phyloP scores from a whole-genome alignment of 2,888 invertebrate genomes.

The Tortricodes alternella region DNA sequence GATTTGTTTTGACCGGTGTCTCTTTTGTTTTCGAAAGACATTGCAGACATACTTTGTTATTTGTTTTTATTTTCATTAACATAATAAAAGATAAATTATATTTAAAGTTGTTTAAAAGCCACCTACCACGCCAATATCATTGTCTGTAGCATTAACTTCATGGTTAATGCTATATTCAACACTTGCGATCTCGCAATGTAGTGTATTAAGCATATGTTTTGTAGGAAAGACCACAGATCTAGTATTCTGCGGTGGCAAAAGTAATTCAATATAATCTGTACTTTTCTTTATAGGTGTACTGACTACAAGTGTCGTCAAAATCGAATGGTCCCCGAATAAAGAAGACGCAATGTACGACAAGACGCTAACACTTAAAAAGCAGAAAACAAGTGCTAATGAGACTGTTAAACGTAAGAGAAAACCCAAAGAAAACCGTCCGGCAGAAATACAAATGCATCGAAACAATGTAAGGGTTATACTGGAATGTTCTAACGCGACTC shows the following conservation, averaged over 20 bases:
- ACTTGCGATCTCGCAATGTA: too few relatives aligned
- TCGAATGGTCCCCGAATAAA: neutral
- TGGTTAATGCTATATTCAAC: too few relatives aligned
- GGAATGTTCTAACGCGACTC: constrained; percentile 34
- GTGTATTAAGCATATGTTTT: neutral
- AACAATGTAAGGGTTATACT: constrained; percentile 25
- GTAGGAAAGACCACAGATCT: neutral
- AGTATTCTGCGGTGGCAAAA: neutral
- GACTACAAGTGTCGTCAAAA: constrained; percentile 2
- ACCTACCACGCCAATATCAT: too few relatives aligned
- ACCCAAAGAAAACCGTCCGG: neutral
- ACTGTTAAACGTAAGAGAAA: neutral
- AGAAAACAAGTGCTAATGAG: neutral
- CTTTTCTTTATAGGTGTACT: constrained; percentile 7
- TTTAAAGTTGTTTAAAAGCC: too few relatives aligned
- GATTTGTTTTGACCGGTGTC: too few relatives aligned
- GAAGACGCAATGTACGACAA: neutral
- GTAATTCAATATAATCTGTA: constrained; percentile 2
- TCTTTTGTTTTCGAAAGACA: too few relatives aligned
- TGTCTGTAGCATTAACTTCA: too few relatives aligned
- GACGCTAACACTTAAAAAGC: neutral
- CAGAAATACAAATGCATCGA: constrained; percentile 8
- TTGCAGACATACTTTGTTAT: too few relatives aligned
- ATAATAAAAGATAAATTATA: too few relatives aligned
- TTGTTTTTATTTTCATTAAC: too few relatives aligned